Evolutionary conservation across 2,113 vertebrate species (phyloP), one percentile per base, ranked within the genome.

Genomic region (Eptesicus fuscus): DNA sequence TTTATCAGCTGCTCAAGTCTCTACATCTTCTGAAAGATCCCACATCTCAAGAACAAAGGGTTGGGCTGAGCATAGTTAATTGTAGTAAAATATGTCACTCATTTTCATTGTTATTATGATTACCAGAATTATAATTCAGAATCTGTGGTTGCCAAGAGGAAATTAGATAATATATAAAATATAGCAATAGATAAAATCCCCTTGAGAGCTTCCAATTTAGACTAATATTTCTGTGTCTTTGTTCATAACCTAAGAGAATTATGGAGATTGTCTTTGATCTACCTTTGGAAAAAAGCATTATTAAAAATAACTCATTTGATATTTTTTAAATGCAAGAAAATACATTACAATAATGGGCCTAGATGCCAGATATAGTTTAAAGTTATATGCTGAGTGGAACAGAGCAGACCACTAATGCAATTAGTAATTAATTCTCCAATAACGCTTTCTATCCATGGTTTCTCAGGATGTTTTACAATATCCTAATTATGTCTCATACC

Each of bases 181-280:
- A 47, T 83, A 95, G 37, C 59, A 76, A 20, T 37, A 90, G 70
- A 59, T 78, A 91, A 18, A 92, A 92, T 92, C 37, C 77, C 49
- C 78, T 78, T 2, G 22, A 79, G 76, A 56, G 3, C 78, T 95
- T 96, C 23, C 32, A 78, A 28, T 80, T 93, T 87, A 90, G 20
- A 96, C 47, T 70, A 71, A 84, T 93, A 92, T 90, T 88, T 90
- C 80, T 92, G 63, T 95, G 35, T 47, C 80, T 95, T 95, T 71
- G 65, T 59, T 93, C 22, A 90, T 92, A 63, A 78, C 71, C 59
- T 44, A 65, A 59, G 70, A 90, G 44, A 83, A 92, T 78, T 88
- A 87, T 30, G 40, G 71, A 92, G 77, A 93, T 92, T 87, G 47
- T 79, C 87, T 95, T 95, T 92, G 84, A 63, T 42, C n/a, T 90